Percentiles rank a stretch among this genome's conserved stretches.
phyloP scores from a whole-genome alignment of 2,797 vertebrate genomes.

The Tympanoctomys barrerae region DNA sequence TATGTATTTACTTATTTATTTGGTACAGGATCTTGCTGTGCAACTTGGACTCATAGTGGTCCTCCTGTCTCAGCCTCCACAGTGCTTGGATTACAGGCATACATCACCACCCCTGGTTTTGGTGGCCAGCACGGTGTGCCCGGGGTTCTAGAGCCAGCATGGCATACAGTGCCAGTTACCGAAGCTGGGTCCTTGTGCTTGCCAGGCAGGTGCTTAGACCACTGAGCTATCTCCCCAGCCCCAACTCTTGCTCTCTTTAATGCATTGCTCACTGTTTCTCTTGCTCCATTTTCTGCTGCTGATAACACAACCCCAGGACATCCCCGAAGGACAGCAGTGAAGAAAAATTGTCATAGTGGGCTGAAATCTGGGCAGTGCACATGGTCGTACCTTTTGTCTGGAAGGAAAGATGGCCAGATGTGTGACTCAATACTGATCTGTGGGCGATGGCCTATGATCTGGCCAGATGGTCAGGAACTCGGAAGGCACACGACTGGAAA shows the following conservation, averaged over 20 bases:
- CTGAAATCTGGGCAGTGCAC: not conserved
- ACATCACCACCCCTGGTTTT: no score
- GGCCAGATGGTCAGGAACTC: not conserved
- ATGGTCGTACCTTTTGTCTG: not conserved
- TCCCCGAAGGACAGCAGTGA: not conserved
- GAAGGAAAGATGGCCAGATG: not conserved
- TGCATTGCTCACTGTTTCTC: not conserved
- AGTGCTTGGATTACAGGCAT: no score
- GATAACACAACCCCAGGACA: not conserved
- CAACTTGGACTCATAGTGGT: no score
- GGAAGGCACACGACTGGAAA: not conserved
- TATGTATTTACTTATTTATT: no score
- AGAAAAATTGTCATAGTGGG: not conserved
- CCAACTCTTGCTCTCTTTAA: not conserved
- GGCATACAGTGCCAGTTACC: no score
- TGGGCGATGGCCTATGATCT: not conserved
- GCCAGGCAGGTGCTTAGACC: no score
- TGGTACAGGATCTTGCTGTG: no score
- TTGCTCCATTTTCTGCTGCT: not conserved
- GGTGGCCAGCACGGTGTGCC: no score
- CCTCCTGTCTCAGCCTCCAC: no score
- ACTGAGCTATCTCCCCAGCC: no score
- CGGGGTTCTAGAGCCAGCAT: no score
- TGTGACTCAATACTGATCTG: not conserved
- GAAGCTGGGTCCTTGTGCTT: no score